Conservation (phyloP, 1,140 invertebrate species). For the Antheraea pernyi region DNA sequence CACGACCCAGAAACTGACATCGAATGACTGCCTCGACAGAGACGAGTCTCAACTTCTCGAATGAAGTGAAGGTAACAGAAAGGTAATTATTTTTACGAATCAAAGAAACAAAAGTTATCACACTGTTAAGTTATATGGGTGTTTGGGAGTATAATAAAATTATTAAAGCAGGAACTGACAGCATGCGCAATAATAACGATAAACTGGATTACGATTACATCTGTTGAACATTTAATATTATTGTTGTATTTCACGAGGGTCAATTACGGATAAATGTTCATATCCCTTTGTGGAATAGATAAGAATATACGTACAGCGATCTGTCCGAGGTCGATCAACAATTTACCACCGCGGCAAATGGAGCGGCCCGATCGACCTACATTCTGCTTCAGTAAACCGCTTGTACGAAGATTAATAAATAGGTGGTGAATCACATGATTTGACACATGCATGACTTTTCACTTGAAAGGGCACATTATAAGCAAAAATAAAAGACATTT, state of each 20-base stretch:
- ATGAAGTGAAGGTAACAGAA: slow-evolving; percentile 1
- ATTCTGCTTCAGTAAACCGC: slow-evolving; percentile 63
- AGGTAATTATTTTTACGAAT: background rate
- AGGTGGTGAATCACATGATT: slow-evolving; percentile 53
- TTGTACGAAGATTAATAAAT: slow-evolving; percentile 63
- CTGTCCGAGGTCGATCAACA: slow-evolving; percentile 68
- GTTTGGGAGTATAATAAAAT: background rate
- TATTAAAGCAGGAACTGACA: background rate
- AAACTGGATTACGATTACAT: background rate
- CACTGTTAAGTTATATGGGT: too few relatives aligned
- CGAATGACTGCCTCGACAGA: slow-evolving; percentile 25
- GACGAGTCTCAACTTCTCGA: background rate
- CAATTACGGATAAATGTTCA: slow-evolving; percentile 34
- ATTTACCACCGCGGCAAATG: slow-evolving; percentile 71
- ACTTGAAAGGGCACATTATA: slow-evolving; percentile 9
- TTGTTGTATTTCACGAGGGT: background rate
- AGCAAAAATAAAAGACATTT: too few relatives aligned
- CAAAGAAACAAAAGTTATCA: background rate
- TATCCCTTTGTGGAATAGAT: slow-evolving; percentile 42
- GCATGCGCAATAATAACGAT: background rate
- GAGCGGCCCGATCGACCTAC: slow-evolving; percentile 72
- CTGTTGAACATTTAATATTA: background rate
- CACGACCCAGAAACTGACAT: slow-evolving; percentile 65
- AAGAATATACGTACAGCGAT: slow-evolving; percentile 60
- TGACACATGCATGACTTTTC: slow-evolving; percentile 32